These are phyloP conservation scores for Dinothrombium tinctorium DNA, from an alignment of 1,140 invertebrate genomes.

Conservation along the genomic window DNA sequence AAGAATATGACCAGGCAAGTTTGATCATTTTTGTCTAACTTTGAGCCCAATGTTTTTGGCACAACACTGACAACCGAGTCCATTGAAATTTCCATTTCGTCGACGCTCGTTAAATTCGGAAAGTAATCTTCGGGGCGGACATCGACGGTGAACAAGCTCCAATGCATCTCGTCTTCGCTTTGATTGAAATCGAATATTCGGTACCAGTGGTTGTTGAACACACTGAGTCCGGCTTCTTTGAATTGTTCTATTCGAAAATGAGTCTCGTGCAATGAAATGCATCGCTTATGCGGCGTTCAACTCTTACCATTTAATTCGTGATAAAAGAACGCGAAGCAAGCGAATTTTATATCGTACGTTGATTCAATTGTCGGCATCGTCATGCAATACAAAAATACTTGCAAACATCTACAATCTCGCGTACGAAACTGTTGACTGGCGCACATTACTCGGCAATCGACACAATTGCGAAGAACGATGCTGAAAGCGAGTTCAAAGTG, in stretches of 20 bases:
- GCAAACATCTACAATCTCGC: slow-evolving; percentile 31
- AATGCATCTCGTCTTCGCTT: slow-evolving; percentile 25
- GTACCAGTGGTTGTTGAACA: slow-evolving; percentile 33
- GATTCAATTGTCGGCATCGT: slow-evolving; percentile 37
- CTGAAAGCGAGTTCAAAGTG: slow-evolving; percentile 21
- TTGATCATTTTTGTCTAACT: slow-evolving; percentile 17
- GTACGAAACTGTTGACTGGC: slow-evolving; percentile 36
- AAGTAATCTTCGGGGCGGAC: not conserved
- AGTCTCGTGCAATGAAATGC: not conserved
- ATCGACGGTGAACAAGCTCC: slow-evolving; percentile 10
- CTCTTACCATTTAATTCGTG: slow-evolving; percentile 25
- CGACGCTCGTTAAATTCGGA: not conserved
- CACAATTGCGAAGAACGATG: slow-evolving; percentile 34
- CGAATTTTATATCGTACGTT: slow-evolving; percentile 28
- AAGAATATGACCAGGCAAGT: slow-evolving; percentile 26
- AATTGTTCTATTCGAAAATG: slow-evolving; percentile 26
- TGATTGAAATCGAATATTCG: slow-evolving; percentile 33
- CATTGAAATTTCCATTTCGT: slow-evolving; percentile 7
- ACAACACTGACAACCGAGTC: slow-evolving; percentile 20
- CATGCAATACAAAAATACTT: slow-evolving; percentile 29
- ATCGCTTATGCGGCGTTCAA: not conserved
- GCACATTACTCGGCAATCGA: slow-evolving; percentile 28
- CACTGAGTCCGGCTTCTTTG: slow-evolving; percentile 24
- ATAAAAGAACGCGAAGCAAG: slow-evolving; percentile 31
- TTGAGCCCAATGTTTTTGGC: slow-evolving; percentile 18